Percentiles rank a stretch among this genome's conserved stretches.
These are phyloP conservation scores for Cancer borealis DNA, from an alignment of 2,888 invertebrate genomes.

Conservation along the genomic window DNA sequence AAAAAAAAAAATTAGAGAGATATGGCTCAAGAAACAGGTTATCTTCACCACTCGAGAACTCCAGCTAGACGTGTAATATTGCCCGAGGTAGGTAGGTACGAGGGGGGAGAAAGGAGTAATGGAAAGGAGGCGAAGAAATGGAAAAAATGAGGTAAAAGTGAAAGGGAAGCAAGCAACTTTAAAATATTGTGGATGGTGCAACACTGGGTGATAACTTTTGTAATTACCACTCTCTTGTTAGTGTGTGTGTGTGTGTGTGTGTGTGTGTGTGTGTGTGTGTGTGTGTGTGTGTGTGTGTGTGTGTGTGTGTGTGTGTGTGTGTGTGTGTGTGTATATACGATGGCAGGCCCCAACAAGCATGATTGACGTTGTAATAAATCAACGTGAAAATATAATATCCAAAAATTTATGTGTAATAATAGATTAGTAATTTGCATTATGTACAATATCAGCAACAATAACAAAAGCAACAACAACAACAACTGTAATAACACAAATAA, in stretches of 20 bases:
- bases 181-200: not conserved
- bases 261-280: constrained; percentile 29
- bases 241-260: not conserved
- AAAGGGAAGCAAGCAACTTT: not conserved
- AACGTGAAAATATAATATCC: not conserved
- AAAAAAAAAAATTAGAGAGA: not conserved
- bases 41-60: not conserved
- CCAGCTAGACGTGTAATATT: not conserved
- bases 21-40: not conserved
- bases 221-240: not conserved
- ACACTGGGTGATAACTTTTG: not conserved
- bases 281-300: constrained; percentile 43
- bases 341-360: not conserved
- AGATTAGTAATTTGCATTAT: too few species aligned
- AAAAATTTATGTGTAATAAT: too few species aligned
- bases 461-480: not conserved
- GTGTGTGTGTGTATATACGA: not conserved
- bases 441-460: too few species aligned
- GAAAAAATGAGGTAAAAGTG: not conserved
- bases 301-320: constrained; percentile 21
- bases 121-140: not conserved
- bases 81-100: not conserved
- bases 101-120: not conserved
- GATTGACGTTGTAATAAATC: too few species aligned
- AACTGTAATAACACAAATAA: not conserved